Evolutionary conservation across 2,888 invertebrate genomes (phyloP), one percentile per base, ranked within the genome.

Genomic region (Epinotia demarniana): DNA sequence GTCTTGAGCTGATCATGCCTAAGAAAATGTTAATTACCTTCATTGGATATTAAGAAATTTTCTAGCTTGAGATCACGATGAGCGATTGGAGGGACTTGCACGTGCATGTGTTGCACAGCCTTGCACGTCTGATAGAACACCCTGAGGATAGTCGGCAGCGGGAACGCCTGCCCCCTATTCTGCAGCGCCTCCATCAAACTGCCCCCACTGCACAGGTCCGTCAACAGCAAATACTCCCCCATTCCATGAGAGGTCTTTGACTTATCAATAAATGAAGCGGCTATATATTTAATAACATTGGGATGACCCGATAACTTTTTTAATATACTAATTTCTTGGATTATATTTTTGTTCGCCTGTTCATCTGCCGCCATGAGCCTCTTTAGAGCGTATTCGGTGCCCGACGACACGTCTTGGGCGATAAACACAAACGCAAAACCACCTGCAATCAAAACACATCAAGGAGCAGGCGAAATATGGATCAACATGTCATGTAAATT

Each of bases 31-130:
- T 27, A 27, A 27, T 92, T 94, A 85, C 98, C 98, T 91, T 98
- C 97, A 83, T 95, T 95, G 78, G 98, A 97, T 82, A 99, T 95
- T 78, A 99, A 93, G 85, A 99, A 96, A 92, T 99, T 99, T 95
- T 99, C 99, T 91, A 97, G 96, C 95, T 99, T 99, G 84, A 99
- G 96, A 95, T 99, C 99, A 84, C 99, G 95, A 92, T 99, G 99
- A 64, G 97, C 96, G 77, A 99, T 97, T n/a, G 99, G 97, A 58
- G 98, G 98, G 63, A 95, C 95, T 90, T 98, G 98, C 58, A 95
- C 95, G 87, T 99, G 99, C 97, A 99, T 97, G 87, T 99, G 98
- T 80, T 98, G 97, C 13, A 99, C 97, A 55, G 99, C 98, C 80
- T 95, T 95, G 82, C 98, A 97, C 23, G 97, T 97, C 92, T 99